Evolutionary conservation across 1,140 invertebrate genomes (phyloP).

Genomic region (Oryctes rhinoceros): DNA sequence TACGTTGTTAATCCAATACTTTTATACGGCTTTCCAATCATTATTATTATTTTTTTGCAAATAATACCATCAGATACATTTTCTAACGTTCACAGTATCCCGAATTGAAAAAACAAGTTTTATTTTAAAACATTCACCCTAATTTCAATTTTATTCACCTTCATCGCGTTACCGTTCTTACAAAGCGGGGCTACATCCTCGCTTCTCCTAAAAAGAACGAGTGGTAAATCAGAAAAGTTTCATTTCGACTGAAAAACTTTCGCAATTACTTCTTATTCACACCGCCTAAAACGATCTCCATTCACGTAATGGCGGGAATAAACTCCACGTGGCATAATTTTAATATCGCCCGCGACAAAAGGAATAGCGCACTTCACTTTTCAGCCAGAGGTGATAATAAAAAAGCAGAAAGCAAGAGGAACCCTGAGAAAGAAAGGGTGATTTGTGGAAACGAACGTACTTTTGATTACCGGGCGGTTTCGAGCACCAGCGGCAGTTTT

Average conservation of each 20-base stretch:
- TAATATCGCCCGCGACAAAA: not conserved
- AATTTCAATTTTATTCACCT: too few species aligned
- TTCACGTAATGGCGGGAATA: not conserved
- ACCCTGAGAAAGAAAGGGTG: not conserved
- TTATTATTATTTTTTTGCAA: too few species aligned
- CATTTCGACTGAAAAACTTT: constrained; percentile 6
- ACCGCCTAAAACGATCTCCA: not conserved
- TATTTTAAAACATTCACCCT: too few species aligned
- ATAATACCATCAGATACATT: too few species aligned
- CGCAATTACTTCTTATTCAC: constrained; percentile 4
- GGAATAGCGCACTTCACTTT: not conserved
- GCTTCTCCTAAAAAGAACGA: not conserved
- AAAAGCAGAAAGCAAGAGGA: not conserved
- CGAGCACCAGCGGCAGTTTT: not conserved
- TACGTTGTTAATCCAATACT: too few species aligned
- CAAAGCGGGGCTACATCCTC: not conserved
- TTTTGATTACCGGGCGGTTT: not conserved
- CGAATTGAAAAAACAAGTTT: too few species aligned
- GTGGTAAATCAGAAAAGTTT: too few species aligned
- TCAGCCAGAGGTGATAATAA: not conserved
- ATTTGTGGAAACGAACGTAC: not conserved
- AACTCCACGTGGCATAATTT: not conserved
- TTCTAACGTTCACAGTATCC: too few species aligned
- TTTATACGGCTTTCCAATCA: too few species aligned
- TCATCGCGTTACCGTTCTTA: too few species aligned